Base-by-base conservation (phyloP, 2,888 invertebrate genomes). In the Alloscopus bannaensis region DNA sequence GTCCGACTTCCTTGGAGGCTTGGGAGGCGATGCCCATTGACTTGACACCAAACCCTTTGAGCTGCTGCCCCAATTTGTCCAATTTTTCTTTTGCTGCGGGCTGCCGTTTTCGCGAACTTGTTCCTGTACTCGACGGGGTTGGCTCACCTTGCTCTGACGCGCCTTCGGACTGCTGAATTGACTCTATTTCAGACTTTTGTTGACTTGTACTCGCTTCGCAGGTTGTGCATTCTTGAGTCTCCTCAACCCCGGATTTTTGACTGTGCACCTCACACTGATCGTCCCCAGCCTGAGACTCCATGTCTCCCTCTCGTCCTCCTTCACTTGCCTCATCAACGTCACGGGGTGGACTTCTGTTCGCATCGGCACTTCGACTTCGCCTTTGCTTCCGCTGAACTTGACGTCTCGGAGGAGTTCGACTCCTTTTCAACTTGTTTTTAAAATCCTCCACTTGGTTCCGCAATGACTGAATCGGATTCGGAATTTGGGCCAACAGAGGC, bases 371-470 rank as follows among this genome's bases (percentile, higher is more conserved):
- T 0, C 91, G 91, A 11, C 93, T 90, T 22, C 68, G 31, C 36
- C 78, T 52, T 13, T 45, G 42, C 28, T 93, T 92, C 0, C 93
- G 92, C 78, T 92, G 93, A 13, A 60, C 2, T 47, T 86, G 13
- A 87, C 86, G 8, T 88, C 86, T 16, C 0, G 91, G 91, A 36
- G 92, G 91, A 0, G 91, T 91, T 81, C 84, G 82, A 40, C 84
- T 83, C n/a, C 85, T 76, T 59, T 84, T 85, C 24, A 84, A 78
- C 31, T 91, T 81, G 62, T 86, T 86, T 16, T 84, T 91, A 62
- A 84, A 82, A 20, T 86, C 85, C 20, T 78, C 78, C 0, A 78
- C 71, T 59, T 71, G 78, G 26, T 65, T 78, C 0, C 59, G 64
- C 11, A 71, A 20, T 1, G 31, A 40, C 16, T 72, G 31, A 22